phyloP scores from a whole-genome alignment of 2,113 vertebrate genomes.

The Helogale parvula region DNA sequence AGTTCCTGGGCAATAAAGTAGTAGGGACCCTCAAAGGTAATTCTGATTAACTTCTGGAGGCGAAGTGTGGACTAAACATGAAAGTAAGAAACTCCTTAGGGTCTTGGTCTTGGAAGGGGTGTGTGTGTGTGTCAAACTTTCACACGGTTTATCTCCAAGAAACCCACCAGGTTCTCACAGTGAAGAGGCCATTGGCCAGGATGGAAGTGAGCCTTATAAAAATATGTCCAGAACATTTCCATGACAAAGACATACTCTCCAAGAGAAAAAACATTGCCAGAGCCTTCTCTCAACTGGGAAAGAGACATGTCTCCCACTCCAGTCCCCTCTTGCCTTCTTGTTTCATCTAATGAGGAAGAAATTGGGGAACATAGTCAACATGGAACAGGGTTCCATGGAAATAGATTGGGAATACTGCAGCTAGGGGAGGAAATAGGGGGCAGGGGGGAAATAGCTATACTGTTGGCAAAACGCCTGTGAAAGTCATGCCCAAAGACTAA shows the following conservation, averaged over 20 bases:
- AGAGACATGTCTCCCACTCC: background rate
- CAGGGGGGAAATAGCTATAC: background rate
- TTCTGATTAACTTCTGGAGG: background rate
- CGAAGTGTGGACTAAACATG: background rate
- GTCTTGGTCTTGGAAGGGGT: background rate
- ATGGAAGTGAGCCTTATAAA: background rate
- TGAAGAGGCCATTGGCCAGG: background rate
- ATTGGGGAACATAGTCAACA: background rate
- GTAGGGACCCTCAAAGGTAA: background rate
- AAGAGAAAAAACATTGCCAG: background rate
- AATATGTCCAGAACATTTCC: background rate
- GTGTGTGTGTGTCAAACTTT: background rate
- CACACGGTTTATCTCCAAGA: background rate
- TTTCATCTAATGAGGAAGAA: background rate
- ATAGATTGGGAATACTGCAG: background rate
- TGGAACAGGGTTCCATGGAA: background rate
- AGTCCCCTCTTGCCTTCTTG: background rate
- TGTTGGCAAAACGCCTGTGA: background rate
- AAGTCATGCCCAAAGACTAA: background rate
- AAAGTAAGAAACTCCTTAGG: background rate
- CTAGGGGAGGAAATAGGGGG: background rate
- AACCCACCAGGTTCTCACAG: background rate
- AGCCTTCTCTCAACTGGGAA: background rate
- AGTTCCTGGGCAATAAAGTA: background rate
- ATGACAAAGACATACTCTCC: background rate